Evolutionary conservation across 1,140 invertebrate genomes (phyloP).

Genomic region (Chironomus striatipennis): DNA sequence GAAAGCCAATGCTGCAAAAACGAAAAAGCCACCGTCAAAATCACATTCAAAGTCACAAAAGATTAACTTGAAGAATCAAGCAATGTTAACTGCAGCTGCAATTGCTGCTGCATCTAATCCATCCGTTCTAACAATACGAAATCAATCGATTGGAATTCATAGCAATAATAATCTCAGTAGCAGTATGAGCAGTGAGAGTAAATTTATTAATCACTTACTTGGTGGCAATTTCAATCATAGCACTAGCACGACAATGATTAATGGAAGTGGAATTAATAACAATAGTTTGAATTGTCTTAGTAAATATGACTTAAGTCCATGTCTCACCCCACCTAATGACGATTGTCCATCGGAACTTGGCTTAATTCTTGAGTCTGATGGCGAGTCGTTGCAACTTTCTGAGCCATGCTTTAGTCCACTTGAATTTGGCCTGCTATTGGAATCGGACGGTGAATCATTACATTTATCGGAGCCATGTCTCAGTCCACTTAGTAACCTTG

Average conservation of each 20-base stretch:
- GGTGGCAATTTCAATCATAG: slow-evolving; percentile 17
- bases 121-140: background rate
- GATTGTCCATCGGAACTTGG: slow-evolving; percentile 33
- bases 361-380: slow-evolving; percentile 46
- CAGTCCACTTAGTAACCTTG: slow-evolving; percentile 34
- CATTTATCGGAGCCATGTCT: slow-evolving; percentile 36
- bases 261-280: background rate
- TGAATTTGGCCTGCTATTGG: slow-evolving; percentile 35
- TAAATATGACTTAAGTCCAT: background rate
- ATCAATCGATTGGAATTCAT: slow-evolving; percentile 8
- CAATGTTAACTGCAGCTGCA: background rate
- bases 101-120: background rate
- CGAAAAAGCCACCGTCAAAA: slow-evolving; percentile 14
- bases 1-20: background rate
- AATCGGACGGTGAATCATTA: slow-evolving; percentile 34
- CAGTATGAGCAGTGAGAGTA: background rate
- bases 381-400: slow-evolving; percentile 44
- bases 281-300: slow-evolving; percentile 18
- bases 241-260: background rate
- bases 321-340: slow-evolving; percentile 24
- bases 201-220: slow-evolving; percentile 11
- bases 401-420: slow-evolving; percentile 36
- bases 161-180: background rate
- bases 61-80: background rate
- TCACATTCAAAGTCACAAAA: slow-evolving; percentile 13